Conservation (phyloP, 1,140 invertebrate species). For the Ctenoplectra terminalis region DNA sequence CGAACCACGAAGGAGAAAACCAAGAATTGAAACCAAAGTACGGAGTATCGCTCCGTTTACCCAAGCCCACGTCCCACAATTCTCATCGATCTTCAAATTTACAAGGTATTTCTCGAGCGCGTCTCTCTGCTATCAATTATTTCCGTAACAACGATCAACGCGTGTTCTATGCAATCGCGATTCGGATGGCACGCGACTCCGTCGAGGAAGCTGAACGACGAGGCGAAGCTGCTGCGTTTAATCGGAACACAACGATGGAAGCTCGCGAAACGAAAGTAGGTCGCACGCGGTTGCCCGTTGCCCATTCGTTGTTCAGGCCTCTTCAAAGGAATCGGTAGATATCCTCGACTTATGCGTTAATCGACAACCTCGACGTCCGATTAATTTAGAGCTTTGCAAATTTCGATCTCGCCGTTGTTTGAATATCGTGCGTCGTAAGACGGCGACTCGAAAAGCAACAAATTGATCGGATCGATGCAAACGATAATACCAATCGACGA, state of each 20-base stretch:
- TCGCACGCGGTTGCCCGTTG: conserved; percentile 23
- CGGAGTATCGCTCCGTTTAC: too few relatives aligned
- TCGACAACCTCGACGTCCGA: conserved; percentile 51
- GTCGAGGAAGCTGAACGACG: conserved; percentile 16
- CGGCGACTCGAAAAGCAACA: too few relatives aligned
- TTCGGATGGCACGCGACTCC: conserved; percentile 28
- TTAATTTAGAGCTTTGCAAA: conserved; percentile 55
- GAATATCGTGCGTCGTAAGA: not conserved
- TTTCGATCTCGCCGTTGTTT: conserved; percentile 8
- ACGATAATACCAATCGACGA: not conserved
- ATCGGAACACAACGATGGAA: not conserved
- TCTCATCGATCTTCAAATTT: too few relatives aligned
- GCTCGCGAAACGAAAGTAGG: conserved; percentile 48
- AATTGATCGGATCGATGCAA: not conserved
- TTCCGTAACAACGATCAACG: not conserved
- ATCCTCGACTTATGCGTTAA: too few relatives aligned
- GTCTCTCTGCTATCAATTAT: not conserved
- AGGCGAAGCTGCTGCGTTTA: conserved; percentile 1
- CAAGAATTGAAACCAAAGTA: too few relatives aligned
- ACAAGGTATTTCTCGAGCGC: not conserved
- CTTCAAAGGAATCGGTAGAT: not conserved
- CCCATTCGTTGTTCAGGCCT: not conserved
- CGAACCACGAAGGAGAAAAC: not conserved
- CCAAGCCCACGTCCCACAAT: too few relatives aligned
- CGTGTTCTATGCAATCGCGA: conserved; percentile 23